Evolutionary conservation across 2,797 vertebrate genomes (phyloP), one percentile per base, ranked within the genome.

Genomic region (Rachycentron canadum): DNA sequence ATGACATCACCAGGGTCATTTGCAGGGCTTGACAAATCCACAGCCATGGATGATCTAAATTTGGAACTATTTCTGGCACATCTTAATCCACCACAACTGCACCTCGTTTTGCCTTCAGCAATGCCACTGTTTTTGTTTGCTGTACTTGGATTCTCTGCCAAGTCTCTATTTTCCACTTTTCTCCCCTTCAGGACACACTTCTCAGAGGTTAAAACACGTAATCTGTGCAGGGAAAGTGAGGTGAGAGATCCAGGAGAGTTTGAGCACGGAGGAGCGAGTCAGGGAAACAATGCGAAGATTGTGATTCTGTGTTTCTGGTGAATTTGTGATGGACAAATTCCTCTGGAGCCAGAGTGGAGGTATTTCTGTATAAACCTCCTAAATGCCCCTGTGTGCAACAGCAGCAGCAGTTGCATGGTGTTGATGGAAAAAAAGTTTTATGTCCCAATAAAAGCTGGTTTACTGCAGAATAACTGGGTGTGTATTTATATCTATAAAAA

Each of bases 341-440:
- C 81, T 87, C 65, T 50, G 82, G 85, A 78, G 76, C 74, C 83
- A 26, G 52, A 78, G 60, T 64, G 74, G 61, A 89, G 88, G 83
- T 79, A 81, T 90, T 89, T 88, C 28, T 47, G 78, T 76, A 53
- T 78, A 88, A 91, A 83, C 43, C 82, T 56, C 57, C 74, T 81
- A 83, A 91, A 89, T 79, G 69, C 73, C 43, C 64, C 75, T 67
- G 81, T 80, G 86, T 86, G 83, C 60, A 73, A 84, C 74, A 75
- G 86, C 78, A 85, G 81, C 81, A 86, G 81, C 43, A 45, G 43
- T 78, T 74, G 70, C 57, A n/a, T 88, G 86, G 89, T 88, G 84
- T 84, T 85, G 91, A 86, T 93, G 92, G 92, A 93, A 93, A 93
- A n/a, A 83, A 85, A 86, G 62, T 90, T 93, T 93, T 92, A 94